Evolutionary conservation across 2,888 invertebrate genomes (phyloP).

Genomic region (Mesorhabditis sp.): DNA sequence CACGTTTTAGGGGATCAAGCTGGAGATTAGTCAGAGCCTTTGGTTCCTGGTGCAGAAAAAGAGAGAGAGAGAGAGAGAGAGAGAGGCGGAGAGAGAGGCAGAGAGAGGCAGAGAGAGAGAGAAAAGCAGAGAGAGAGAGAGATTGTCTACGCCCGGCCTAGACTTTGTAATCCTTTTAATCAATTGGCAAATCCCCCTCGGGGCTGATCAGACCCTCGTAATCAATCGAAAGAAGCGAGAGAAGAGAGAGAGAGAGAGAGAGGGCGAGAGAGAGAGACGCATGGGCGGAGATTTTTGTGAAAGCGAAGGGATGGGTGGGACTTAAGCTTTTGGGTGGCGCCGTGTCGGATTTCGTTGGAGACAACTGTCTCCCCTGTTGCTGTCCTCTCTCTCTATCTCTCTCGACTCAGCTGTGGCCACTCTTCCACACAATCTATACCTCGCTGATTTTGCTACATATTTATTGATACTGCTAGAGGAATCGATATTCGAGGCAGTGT

Average conservation of each 20-base stretch:
- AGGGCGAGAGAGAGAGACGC: slow-evolving; percentile 11
- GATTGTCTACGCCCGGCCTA: slow-evolving; percentile 12
- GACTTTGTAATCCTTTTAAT: slow-evolving; percentile 1
- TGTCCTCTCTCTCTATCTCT: background rate
- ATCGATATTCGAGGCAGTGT: no score
- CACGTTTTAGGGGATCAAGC: background rate
- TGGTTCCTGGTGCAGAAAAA: background rate
- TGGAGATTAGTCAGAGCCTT: slow-evolving; percentile 2
- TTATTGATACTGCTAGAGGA: background rate
- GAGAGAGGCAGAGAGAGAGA: slow-evolving; percentile 3
- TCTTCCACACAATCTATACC: background rate
- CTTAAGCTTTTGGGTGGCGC: background rate
- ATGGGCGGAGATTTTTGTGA: slow-evolving; percentile 14
- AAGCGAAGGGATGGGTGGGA: slow-evolving; percentile 5
- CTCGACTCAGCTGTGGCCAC: background rate
- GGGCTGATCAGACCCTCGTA: background rate
- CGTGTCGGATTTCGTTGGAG: background rate
- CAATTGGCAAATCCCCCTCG: background rate
- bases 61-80: slow-evolving; percentile 4
- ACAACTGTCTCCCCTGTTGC: background rate
- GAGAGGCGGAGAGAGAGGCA: background rate
- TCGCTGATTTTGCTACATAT: background rate
- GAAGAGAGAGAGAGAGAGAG: background rate
- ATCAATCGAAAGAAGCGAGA: slow-evolving; percentile 8
- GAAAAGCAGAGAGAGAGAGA: slow-evolving; percentile 6